Conservation (phyloP, 2,888 invertebrate genomes). For the Luperina nickerlii region DNA sequence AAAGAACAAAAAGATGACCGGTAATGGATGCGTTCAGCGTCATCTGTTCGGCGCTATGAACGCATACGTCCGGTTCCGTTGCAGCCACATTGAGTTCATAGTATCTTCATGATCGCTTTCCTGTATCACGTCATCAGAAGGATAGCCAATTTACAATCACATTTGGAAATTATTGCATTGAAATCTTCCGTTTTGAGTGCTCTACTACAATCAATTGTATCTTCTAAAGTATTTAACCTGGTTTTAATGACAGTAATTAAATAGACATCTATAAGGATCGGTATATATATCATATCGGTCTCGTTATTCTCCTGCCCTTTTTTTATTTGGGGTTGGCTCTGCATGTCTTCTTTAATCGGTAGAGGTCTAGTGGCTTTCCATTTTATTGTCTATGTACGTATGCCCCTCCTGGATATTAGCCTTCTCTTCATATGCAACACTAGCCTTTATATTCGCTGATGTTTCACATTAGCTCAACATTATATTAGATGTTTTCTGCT, state of each 20-base stretch:
- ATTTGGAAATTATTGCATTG: background rate
- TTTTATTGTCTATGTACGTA: background rate
- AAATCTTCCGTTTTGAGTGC: background rate
- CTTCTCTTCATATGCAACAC: background rate
- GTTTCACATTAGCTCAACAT: conserved; percentile 5
- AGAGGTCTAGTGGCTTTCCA: background rate
- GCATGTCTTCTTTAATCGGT: background rate
- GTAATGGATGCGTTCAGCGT: conserved; percentile 76
- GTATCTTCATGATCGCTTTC: conserved; percentile 43
- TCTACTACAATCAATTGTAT: background rate
- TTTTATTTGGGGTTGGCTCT: background rate
- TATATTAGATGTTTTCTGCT: background rate
- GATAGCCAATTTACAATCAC: background rate
- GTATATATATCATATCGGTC: too few species aligned
- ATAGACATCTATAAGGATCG: background rate
- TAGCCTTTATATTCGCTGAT: background rate
- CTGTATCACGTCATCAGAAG: conserved; percentile 39
- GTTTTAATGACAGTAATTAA: background rate
- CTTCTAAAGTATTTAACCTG: background rate
- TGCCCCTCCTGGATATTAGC: background rate
- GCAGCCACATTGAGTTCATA: conserved; percentile 76
- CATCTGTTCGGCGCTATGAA: conserved; percentile 72
- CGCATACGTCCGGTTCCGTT: conserved; percentile 80
- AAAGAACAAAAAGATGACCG: conserved; percentile 79
- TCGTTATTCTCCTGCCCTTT: background rate